phyloP scores from a whole-genome alignment of 2,797 vertebrate species.

The Cirrhinus molitorella region DNA sequence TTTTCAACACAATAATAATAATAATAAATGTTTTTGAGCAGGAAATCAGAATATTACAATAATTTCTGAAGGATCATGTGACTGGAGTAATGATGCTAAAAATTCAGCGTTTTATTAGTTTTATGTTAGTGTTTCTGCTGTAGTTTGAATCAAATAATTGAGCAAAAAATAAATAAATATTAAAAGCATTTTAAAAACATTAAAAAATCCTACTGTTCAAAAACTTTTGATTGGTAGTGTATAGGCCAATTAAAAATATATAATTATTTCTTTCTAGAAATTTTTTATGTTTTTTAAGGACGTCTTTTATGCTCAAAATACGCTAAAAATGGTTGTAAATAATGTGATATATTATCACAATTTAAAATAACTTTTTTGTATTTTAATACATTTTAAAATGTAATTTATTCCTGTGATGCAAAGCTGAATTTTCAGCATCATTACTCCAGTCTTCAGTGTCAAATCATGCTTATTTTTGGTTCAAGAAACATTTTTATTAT shows the following conservation, averaged over 20 bases:
- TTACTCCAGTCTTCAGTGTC: not conserved
- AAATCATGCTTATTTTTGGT: not conserved
- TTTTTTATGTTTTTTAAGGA: not conserved
- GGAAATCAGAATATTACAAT: no score
- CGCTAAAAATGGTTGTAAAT: not conserved
- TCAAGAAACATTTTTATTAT: not conserved
- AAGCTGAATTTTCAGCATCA: not conserved
- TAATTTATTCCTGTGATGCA: not conserved
- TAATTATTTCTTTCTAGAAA: not conserved
- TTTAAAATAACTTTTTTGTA: not conserved
- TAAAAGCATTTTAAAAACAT: no score
- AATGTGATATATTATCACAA: not conserved
- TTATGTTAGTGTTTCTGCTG: no score
- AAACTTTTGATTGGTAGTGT: no score
- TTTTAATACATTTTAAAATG: not conserved
- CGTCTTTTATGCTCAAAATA: not conserved
- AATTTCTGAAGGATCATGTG: no score
- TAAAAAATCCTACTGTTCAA: no score
- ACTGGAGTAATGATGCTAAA: no score
- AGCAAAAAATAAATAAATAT: no score
- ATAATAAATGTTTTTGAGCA: no score
- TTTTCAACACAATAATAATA: no score
- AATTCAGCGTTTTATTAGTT: no score
- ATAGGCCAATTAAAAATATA: not conserved
- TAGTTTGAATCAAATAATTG: no score